Conservation (phyloP, 2,888 invertebrate species). For the Andrena dorsata region DNA sequence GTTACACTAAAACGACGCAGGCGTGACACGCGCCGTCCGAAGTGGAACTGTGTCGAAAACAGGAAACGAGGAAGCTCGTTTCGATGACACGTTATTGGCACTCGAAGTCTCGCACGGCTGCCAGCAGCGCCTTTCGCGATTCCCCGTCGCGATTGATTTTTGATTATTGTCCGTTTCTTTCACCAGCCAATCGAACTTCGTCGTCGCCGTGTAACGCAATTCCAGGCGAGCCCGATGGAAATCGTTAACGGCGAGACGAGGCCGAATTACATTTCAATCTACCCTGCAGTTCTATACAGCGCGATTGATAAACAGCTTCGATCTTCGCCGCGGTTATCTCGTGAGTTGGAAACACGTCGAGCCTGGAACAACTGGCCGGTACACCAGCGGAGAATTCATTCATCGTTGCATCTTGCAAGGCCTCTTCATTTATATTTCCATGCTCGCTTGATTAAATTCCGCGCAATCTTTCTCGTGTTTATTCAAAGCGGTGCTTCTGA, state of each 20-base stretch:
- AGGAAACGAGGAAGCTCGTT: slow-evolving; percentile 51
- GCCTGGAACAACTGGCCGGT: not conserved
- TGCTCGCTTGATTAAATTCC: slow-evolving; percentile 1
- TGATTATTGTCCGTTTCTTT: slow-evolving; percentile 56
- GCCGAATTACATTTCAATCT: slow-evolving; percentile 66
- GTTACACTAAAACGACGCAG: slow-evolving; percentile 26
- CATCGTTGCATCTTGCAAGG: not conserved
- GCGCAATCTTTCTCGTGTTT: not conserved
- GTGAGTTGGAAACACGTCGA: not conserved
- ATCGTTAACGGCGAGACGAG: slow-evolving; percentile 53
- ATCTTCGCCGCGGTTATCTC: slow-evolving; percentile 20
- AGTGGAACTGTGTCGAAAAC: slow-evolving; percentile 41
- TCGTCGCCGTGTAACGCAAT: slow-evolving; percentile 49
- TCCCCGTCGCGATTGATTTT: slow-evolving; percentile 59
- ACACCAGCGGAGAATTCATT: slow-evolving; percentile 1
- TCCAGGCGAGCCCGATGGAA: slow-evolving; percentile 50
- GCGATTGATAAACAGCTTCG: slow-evolving; percentile 44
- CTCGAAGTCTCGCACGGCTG: slow-evolving; percentile 5
- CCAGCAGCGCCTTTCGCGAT: slow-evolving; percentile 29
- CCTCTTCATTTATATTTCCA: not conserved
- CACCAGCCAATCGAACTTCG: slow-evolving; percentile 12
- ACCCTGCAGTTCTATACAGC: slow-evolving; percentile 14
- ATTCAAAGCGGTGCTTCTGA: not conserved
- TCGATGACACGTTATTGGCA: slow-evolving; percentile 47
- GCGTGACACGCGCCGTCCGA: slow-evolving; percentile 17